Evolutionary conservation across 2,888 invertebrate species (phyloP), one percentile per base, ranked within the genome.

Genomic region (Hydroisotoma schaefferi): DNA sequence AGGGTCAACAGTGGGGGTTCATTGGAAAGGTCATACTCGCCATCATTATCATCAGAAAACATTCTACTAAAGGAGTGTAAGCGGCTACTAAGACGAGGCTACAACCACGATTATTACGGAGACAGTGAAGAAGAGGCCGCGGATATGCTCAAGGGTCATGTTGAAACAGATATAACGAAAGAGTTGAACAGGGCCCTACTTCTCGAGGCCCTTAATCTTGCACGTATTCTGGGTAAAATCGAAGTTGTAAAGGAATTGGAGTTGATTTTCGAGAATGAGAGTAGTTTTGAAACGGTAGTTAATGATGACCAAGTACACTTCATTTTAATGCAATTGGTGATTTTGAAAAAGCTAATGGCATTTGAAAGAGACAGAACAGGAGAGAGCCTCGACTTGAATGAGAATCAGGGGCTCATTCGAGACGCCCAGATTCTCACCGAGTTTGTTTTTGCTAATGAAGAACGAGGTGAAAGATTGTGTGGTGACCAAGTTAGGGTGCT

Each of bases 331-430:
- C 63, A 68, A 51, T 26, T 68, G n/a, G 61, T 57, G 12, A 56
- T 65, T 10, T 26, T 68, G 23, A 60, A 65, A 28, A 61, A 65
- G 10, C 23, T 68, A 25, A 53, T 53, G 53, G 66, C 57, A 2
- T 15, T 43, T 8, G 38, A 53, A n/a, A 18, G 56, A 44, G 23
- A 29, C 20, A 20, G 23, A 8, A 6, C 37, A 10, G 27, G 28
- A 15, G 49, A 22, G 0, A 37, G 55, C 12, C 20, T 43, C 5
- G 43, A 55, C 22, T 43, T 60, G 27, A 20, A 55, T 18, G 46
- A 29, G 15, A 55, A 51, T 33, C 29, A 48, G 28, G 33, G 51
- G 47, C 52, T 60, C 44, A 27, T 53, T 40, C 38, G 53, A 18
- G 53, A 53, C 18, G 38, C 53, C n/a, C 44, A 60, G 18, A 55